A percentile compares a stretch with the other conserved stretches of the same genome.
Conservation (phyloP, 2,113 vertebrate species). For the Perccottus glenii region DNA sequence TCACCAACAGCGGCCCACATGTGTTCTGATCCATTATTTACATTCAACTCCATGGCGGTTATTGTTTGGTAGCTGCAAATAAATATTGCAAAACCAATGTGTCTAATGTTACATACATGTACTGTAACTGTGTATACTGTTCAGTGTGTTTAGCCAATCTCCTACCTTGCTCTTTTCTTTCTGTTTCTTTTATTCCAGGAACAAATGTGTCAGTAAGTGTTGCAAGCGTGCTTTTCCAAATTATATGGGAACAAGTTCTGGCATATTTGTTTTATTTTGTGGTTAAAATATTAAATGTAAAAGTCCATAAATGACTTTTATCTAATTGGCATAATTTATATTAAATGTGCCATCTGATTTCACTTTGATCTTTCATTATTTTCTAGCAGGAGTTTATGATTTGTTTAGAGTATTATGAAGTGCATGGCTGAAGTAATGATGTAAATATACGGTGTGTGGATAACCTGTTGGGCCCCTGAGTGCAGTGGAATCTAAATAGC, state of each 20-base stretch:
- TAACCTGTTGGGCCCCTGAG: slow-evolving; percentile 1
- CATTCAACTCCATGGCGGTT: not conserved
- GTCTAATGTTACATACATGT: not conserved
- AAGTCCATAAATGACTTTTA: no score
- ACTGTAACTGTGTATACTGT: not conserved
- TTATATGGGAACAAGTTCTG: no score
- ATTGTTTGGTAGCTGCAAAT: not conserved
- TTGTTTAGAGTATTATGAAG: not conserved
- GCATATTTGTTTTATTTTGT: no score
- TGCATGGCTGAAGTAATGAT: not conserved
- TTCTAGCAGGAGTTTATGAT: not conserved
- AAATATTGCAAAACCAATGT: not conserved
- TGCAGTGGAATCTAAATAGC: slow-evolving; percentile 27
- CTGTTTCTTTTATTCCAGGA: no score
- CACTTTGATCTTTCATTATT: no score
- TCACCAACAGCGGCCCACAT: not conserved
- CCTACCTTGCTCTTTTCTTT: no score
- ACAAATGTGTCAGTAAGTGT: no score
- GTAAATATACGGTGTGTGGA: not conserved
- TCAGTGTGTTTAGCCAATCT: no score
- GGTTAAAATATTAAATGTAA: no score
- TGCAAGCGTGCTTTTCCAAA: no score
- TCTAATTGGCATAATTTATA: no score
- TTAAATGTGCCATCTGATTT: no score
- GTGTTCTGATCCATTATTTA: not conserved